Evolutionary conservation across 2,888 invertebrate genomes (phyloP).

Genomic region (Schizaphis graminum): DNA sequence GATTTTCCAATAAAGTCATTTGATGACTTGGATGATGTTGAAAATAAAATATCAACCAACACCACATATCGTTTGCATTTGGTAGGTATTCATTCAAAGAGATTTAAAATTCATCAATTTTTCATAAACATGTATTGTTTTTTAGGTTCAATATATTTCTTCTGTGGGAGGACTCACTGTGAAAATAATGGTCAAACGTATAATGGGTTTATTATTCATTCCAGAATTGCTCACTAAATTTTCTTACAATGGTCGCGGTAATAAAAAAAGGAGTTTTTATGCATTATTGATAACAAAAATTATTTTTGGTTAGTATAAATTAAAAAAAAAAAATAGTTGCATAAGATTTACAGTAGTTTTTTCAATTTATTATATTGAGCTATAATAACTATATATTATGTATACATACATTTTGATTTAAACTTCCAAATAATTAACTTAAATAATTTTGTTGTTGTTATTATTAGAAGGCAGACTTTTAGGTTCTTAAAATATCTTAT

Average conservation of each 20-base stretch:
- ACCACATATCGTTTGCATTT: neutral
- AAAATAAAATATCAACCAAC: neutral
- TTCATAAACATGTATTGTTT: neutral
- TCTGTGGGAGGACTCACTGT: neutral
- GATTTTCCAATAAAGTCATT: neutral
- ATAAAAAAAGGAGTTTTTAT: neutral
- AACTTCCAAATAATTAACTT: neutral
- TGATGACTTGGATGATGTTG: neutral
- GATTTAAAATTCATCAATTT: neutral
- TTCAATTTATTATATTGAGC: neutral
- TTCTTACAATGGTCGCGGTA: neutral
- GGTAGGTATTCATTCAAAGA: neutral
- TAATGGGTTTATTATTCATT: slow-evolving; percentile 3
- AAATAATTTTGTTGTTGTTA: neutral
- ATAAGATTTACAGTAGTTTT: neutral
- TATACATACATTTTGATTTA: neutral
- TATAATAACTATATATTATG: neutral
- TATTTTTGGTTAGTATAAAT: neutral
- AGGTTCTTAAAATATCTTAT: neutral
- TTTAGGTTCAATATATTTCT: neutral
- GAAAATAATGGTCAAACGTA: neutral
- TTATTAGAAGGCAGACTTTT: neutral
- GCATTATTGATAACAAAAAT: neutral
- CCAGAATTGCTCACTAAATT: neutral
- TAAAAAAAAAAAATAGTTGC: neutral